Evolutionary conservation across 2,888 invertebrate genomes (phyloP), one percentile per base, ranked within the genome.

Genomic region (Seira ritae): DNA sequence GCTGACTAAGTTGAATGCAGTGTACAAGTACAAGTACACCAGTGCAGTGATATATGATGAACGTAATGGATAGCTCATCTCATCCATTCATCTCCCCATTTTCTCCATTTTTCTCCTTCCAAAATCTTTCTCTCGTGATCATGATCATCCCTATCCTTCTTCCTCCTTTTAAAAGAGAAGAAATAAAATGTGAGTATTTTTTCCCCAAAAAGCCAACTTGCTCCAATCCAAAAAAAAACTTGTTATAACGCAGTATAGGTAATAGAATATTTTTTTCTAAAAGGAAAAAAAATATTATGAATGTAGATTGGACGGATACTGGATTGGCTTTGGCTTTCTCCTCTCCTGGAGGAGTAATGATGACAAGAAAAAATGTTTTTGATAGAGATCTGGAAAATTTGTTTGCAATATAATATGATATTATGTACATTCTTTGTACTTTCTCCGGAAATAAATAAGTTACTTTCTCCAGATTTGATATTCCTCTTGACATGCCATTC

Each of bases 31-130:
- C 46, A 67, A 65, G 76, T 23, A 70, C 55, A 24, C 24, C 60
- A 70, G 46, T 50, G 24, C 60, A 37, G 76, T 78, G 83, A 83
- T 83, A 78, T 74, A 83, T 83, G 83, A 83, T 74, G 83, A 83
- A 73, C 62, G 78, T 83, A 83, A 83, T 83, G 83, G 83, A 78
- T 78, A 83, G 78, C 78, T 78, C 83, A 83, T 78, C 78, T 83
- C 68, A 74, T 73, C 78, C 78, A 83, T 78, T 83, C 78, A 78
- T 83, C 78, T 77, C 55, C 70, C 83, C 78, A 74, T 77, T 82
- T 55, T 82, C 65, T 76, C 68, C 72, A 82, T 77, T 82, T 82
- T 72, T 81, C 71, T 72, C 60, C 74, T 65, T 60, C 67, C 55
- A 1, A 31, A 31, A n/a, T 55, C 62, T 23, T 60, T n/a, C 60